Evolutionary conservation across 2,797 vertebrate genomes (phyloP).

Genomic region (Eospalax fontanierii): DNA sequence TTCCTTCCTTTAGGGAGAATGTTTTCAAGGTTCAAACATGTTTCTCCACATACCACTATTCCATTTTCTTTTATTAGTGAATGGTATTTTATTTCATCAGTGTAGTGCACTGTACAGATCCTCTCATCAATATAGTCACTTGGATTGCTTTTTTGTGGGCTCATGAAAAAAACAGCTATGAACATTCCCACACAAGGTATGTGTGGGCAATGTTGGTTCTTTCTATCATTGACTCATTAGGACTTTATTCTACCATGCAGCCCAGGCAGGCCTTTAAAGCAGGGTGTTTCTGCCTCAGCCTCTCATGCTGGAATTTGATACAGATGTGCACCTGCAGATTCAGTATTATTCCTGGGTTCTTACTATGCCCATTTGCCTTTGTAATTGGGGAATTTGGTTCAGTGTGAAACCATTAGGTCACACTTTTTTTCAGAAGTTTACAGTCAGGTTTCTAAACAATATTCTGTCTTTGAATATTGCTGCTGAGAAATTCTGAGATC

Average conservation of each 20-base stretch:
- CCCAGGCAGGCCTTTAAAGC: neutral
- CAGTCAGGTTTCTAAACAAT: neutral
- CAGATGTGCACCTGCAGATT: neutral
- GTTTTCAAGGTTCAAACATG: neutral
- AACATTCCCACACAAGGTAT: neutral
- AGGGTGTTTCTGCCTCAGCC: neutral
- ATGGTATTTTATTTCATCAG: neutral
- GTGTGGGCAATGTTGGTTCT: neutral
- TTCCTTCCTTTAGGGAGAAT: neutral
- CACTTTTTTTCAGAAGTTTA: neutral
- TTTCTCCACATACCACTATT: neutral
- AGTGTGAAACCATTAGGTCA: neutral
- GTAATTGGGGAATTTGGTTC: neutral
- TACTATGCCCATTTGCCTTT: neutral
- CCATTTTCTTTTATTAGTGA: neutral
- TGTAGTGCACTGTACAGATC: neutral
- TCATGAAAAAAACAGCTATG: neutral
- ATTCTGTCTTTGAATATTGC: constrained; percentile 21
- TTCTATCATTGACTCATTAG: neutral
- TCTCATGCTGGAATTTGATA: neutral
- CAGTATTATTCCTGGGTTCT: neutral
- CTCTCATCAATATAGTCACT: neutral
- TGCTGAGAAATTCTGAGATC: neutral
- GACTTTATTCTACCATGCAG: neutral
- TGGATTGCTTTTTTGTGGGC: neutral